Conservation (phyloP, 2,113 vertebrate genomes). For the Cyanoramphus novaezelandiae region DNA sequence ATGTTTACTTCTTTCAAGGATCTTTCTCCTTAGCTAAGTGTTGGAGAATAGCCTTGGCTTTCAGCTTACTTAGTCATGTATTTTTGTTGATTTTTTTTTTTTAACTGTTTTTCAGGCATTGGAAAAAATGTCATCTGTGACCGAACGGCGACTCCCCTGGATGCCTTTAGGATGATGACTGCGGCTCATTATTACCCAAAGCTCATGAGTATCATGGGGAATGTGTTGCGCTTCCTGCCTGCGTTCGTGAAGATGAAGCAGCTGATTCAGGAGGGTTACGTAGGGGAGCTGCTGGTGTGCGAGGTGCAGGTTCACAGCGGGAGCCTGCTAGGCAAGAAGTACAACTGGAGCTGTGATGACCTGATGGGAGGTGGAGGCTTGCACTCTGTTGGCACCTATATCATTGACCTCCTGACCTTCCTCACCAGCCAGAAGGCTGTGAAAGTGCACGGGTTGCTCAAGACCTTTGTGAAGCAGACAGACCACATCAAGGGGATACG, state of each 20-base stretch:
- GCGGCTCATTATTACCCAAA: conserved; percentile 98
- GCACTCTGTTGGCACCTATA: conserved; percentile 97
- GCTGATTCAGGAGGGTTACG: conserved; percentile 92
- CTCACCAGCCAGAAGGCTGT: conserved; percentile 90
- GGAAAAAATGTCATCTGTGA: conserved; percentile 99
- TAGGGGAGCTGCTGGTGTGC: conserved; percentile 94
- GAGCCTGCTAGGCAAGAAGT: conserved; percentile 95
- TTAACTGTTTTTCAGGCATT: conserved; percentile 80
- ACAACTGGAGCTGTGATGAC: conserved; percentile 99
- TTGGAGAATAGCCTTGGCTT: background rate
- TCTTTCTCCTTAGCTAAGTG: background rate
- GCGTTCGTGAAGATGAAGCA: conserved; percentile 96
- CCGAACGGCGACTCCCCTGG: conserved; percentile 92
- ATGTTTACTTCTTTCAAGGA: background rate
- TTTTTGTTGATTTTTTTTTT: background rate
- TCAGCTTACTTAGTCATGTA: background rate
- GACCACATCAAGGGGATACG: conserved; percentile 96
- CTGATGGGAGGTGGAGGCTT: conserved; percentile 96
- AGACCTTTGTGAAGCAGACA: conserved; percentile 97
- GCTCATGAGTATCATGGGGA: conserved; percentile 98
- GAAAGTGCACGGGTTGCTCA: conserved; percentile 94
- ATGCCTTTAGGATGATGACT: conserved; percentile 97
- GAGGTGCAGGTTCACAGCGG: conserved; percentile 97
- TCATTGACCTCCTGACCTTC: conserved; percentile 96
- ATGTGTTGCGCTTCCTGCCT: conserved; percentile 93